Evolutionary conservation across 2,113 vertebrate genomes (phyloP), one percentile per base, ranked within the genome.

Genomic region (Circaetus cinerascens): DNA sequence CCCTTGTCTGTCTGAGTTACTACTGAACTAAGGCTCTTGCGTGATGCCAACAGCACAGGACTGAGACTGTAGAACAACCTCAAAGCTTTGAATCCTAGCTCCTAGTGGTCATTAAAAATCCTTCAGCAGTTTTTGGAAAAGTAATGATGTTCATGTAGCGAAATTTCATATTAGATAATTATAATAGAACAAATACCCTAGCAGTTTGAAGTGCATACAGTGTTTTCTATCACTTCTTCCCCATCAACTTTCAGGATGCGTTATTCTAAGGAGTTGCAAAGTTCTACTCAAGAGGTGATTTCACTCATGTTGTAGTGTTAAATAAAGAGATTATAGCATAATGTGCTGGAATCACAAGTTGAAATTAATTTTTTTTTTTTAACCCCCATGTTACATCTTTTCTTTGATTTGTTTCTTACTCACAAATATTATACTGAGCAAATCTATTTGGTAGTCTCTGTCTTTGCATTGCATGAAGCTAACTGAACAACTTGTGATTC

Each of bases 1-100:
- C 77, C 89, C 86, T 85, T 81, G 95, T 86, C 91, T 93, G 56
- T 62, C 80, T 89, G 60, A 97, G 89, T 82, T 91, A 95, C 91
- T 95, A 64, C 81, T 46, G 84, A 96, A 71, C 20, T 51, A 81
- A 85, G 51, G n/a, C 5, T 7, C 22, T 43, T 75, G 25, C 34
- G 32, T 11, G 32, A 77, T 91, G 82, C 72, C 79, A 81, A 38
- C 69, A 82, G 21, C 73, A 85, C 18, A 73, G 34, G 50, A 69
- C 63, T 38, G 48, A 79, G 23, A 57, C 25, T 64, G 10, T 4
- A 71, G 67, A 83, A 64, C n/a, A 80, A 95, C 86, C 13, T n/a
- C 50, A 48, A 4, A 57, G 62, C n/a, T 73, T 75, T 74, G 50
- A 80, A 64, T 40, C 45, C 5, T 26, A 66, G 23, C 14, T 82